Conservation (phyloP, 2,797 vertebrate genomes). For the Chelonia mydas region DNA sequence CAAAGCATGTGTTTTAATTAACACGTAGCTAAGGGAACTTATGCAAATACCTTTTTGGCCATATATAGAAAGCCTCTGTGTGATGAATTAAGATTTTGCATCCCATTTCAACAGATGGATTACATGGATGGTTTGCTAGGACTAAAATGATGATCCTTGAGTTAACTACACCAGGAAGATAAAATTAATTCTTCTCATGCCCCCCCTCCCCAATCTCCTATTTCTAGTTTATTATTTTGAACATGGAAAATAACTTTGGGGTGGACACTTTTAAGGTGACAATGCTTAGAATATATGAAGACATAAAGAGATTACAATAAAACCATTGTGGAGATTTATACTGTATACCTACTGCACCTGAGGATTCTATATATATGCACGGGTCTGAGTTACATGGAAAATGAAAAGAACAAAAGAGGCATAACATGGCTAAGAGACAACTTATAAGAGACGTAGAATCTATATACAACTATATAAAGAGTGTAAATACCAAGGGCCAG, state of each 20-base stretch:
- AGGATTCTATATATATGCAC: neutral
- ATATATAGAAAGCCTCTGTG: slow-evolving; percentile 51
- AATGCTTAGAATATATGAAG: neutral
- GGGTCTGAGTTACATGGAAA: neutral
- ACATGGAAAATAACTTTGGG: neutral
- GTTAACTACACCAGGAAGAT: slow-evolving; percentile 34
- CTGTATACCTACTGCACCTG: neutral
- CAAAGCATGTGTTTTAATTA: slow-evolving; percentile 71
- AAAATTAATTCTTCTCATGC: accelerated
- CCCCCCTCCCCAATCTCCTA: neutral
- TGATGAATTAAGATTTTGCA: slow-evolving; percentile 38
- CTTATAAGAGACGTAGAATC: neutral
- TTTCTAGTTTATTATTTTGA: neutral
- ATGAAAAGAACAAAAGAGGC: neutral
- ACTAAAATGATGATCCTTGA: slow-evolving; percentile 23
- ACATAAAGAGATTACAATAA: neutral
- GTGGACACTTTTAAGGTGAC: accelerated
- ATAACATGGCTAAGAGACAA: neutral
- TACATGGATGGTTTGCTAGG: slow-evolving; percentile 52
- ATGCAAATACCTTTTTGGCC: slow-evolving; percentile 58
- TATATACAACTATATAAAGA: neutral
- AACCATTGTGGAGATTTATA: neutral
- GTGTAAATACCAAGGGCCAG: neutral
- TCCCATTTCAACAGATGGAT: slow-evolving; percentile 61
- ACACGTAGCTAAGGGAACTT: slow-evolving; percentile 62